Evolutionary conservation across 2,888 invertebrate species (phyloP), one percentile per base, ranked within the genome.

Genomic region (Watsonalla cultraria): DNA sequence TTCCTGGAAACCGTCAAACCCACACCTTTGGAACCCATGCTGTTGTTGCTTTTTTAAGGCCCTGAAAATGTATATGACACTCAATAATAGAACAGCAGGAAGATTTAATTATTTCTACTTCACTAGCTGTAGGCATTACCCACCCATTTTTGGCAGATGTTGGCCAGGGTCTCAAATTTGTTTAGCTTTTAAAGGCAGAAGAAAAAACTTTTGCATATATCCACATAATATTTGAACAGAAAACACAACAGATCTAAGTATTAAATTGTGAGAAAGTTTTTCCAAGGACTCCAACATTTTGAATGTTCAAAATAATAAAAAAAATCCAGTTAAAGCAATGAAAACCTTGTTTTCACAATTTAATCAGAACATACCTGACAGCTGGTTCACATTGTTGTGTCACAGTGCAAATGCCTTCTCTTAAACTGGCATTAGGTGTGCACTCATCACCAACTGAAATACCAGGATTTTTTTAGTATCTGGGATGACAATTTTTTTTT

Each of bases 1-100:
- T 75, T 92, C 92, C 24, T 64, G 63, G 2, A 56, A 14, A 2
- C 72, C 79, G 4, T 64, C 63, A 51, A 92, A 92, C 0, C 91
- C 89, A 71, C 92, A 92, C 62, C 92, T 76, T 45, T 65, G 54
- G 56, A 76, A 85, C 46, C 71, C 57, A 60, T 84, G 81, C n/a
- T 54, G 60, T 14, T 69, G 70, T 42, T 66, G 72, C 8, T 68
- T 65, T 57, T 56, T 68, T 34, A 88, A 70, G 51, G 75, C 72
- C 53, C 86, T 87, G 58, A 45, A 70, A 68, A 48, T 9, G 47
- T 39, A 47, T 14, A 5, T 2, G 1, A 5, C 11, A 42, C 24
- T 24, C 2, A 24, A 24, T 24, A 24, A 24, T 24, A 24, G 24
- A 4, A 24, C 4, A 24, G 24, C 24, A 24, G 24, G 24, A 24